Base-by-base conservation (phyloP, 2,797 vertebrate genomes). In the Coluber constrictor region DNA sequence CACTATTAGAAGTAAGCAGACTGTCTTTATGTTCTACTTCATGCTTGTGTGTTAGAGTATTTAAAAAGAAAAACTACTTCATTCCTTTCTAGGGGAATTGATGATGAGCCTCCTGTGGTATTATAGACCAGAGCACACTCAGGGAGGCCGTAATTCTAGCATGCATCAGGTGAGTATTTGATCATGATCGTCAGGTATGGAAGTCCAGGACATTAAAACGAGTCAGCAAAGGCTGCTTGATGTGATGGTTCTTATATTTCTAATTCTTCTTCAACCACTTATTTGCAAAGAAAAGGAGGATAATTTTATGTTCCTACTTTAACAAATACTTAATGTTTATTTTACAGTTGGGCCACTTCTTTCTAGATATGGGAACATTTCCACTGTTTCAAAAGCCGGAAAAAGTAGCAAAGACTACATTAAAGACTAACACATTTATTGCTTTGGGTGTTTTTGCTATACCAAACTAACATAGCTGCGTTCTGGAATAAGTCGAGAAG, bases 81-180 rank as follows among this genome's bases (percentile, higher is more conserved):
- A 0, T 94, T 29, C 88, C 87, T 90, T 95, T 94, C 88, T 96
- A 99, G 99, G 99, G 96, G 99, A 99, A 97, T 98, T 99, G 98
- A 99, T 99, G 99, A 99, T 99, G 99, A 99, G 99, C 97, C 98
- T 99, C 96, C 98, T 99, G 97, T 99, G 99, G 99, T 99, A 99
- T 97, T 99, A 99, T 98, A 98, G 99, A 96, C 99, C 99, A 89
- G 99, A 99, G 98, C 99, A 99, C 98, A 99, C 99, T 95, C 99
- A 99, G 97, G 99, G 99, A 94, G 99, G 99, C 94, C 98, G 98
- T 95, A 99, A 98, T 97, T 98, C 98, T 97, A 98, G 98, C 95
- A 97, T 98, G 97, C 99, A 99, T 96, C 99, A 99, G 98, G 99
- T 99, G 97, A 99, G 98, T 94, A 20, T 83, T 47, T 25, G 37